Conservation (phyloP, 2,888 invertebrate genomes). For the Linyphia triangularis region DNA sequence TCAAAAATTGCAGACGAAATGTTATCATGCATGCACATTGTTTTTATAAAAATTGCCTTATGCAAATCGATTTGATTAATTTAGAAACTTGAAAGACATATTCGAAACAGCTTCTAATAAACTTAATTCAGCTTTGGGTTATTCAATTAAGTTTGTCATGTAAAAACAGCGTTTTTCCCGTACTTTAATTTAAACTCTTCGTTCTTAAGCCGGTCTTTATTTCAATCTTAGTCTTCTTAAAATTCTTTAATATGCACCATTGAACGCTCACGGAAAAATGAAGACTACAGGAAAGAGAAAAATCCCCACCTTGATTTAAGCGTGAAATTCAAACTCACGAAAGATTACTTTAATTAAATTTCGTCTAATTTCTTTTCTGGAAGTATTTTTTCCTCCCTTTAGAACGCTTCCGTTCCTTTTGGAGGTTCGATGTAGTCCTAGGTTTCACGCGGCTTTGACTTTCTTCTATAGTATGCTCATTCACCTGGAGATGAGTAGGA, state of each 20-base stretch:
- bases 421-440: neutral
- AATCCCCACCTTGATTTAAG: neutral
- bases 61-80: neutral
- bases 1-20: too few species aligned
- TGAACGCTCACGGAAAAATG: neutral
- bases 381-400: neutral
- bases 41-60: too few species aligned
- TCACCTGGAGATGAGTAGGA: constrained; percentile 7
- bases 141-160: neutral
- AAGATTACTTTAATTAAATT: constrained; percentile 46
- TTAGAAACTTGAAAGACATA: neutral
- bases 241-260: constrained; percentile 5
- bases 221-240: neutral
- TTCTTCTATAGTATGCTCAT: constrained; percentile 3
- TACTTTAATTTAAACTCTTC: neutral
- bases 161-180: neutral
- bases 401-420: neutral
- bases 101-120: neutral
- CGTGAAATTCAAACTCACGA: constrained; percentile 9
- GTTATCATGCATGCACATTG: too few species aligned
- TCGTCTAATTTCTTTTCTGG: constrained; percentile 2
- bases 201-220: neutral
- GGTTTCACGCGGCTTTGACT: neutral
- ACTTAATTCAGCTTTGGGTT: neutral
- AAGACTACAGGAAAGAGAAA: neutral